phyloP scores from a whole-genome alignment of 2,113 vertebrate species.

The Paradoxurus hermaphroditus region DNA sequence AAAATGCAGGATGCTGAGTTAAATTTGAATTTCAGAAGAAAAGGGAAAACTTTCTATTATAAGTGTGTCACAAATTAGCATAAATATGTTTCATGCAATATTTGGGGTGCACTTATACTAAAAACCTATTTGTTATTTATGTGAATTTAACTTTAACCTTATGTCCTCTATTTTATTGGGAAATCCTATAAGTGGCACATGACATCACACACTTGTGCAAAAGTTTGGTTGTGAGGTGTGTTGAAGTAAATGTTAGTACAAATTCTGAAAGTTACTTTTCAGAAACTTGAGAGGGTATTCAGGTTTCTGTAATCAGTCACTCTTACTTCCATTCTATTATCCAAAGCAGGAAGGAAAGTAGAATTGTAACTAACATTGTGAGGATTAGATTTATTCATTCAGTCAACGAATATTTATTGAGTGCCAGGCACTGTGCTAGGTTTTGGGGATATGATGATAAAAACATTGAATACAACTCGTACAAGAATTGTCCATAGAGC shows the following conservation, averaged over 20 bases:
- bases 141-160: not conserved
- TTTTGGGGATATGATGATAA: not conserved
- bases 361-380: not conserved
- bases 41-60: not conserved
- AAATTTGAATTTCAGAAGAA: slow-evolving; percentile 23
- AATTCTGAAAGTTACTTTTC: not conserved
- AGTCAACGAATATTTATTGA: not conserved
- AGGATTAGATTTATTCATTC: not conserved
- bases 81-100: not conserved
- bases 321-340: slow-evolving; percentile 3
- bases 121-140: not conserved
- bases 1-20: not conserved
- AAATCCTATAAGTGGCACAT: not conserved
- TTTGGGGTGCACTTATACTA: not conserved
- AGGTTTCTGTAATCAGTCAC: not conserved
- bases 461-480: not conserved
- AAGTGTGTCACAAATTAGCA: not conserved
- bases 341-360: not conserved
- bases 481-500: not conserved
- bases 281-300: not conserved
- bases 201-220: not conserved
- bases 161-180: not conserved
- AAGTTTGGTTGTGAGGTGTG: not conserved
- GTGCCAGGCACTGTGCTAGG: not conserved
- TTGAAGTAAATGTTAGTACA: not conserved